Conservation (phyloP, 53 echinoderm and acorn worm genomes). For the Arbacia lixula region DNA sequence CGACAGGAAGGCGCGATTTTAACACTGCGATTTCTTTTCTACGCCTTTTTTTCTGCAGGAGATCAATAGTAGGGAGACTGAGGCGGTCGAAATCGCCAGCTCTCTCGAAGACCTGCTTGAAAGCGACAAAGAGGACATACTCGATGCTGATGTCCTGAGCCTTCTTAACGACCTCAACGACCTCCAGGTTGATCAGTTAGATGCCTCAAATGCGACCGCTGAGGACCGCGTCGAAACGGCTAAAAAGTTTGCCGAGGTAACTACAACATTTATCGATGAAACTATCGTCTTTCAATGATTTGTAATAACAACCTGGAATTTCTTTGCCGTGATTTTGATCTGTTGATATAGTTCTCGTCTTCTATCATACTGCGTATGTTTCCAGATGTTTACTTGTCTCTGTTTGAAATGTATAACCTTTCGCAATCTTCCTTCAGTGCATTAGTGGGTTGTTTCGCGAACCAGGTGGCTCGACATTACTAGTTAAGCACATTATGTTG, state of each 20-base stretch:
- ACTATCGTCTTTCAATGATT: too few species aligned
- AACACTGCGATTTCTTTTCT: not conserved
- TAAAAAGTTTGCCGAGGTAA: not conserved
- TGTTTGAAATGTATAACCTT: too few species aligned
- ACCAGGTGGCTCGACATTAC: too few species aligned
- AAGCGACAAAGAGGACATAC: not conserved
- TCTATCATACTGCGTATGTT: too few species aligned
- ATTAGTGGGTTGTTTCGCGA: too few species aligned
- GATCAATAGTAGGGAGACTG: not conserved
- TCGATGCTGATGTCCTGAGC: not conserved
- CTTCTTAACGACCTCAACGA: not conserved
- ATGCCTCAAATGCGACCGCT: not conserved
- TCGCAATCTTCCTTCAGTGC: too few species aligned
- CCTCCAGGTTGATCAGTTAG: not conserved
- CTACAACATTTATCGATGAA: too few species aligned
- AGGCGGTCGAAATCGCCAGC: constrained; percentile 6
- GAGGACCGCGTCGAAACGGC: constrained; percentile 2
- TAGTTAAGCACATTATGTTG: too few species aligned
- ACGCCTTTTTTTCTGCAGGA: not conserved
- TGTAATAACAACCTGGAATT: too few species aligned
- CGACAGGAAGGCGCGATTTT: not conserved
- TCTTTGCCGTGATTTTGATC: too few species aligned
- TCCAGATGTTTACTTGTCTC: too few species aligned
- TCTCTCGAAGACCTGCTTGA: not conserved
- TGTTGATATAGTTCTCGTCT: too few species aligned